Evolutionary conservation across 2,888 invertebrate genomes (phyloP).

Genomic region (Melinaea marsaeus): DNA sequence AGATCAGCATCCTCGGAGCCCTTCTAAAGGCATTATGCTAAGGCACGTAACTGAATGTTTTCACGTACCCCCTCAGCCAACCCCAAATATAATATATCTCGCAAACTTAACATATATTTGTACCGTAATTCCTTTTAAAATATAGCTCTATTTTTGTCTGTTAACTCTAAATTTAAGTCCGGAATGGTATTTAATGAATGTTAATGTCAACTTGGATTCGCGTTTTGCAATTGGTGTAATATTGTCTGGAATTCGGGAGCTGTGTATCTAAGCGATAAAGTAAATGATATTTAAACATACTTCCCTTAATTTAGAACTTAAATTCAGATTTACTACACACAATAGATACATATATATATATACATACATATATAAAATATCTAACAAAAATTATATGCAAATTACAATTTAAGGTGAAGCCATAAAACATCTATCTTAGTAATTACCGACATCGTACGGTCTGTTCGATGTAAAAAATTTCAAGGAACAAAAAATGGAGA

Average conservation of each 20-base stretch:
- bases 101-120: slow-evolving; percentile 79
- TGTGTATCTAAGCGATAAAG: slow-evolving; percentile 28
- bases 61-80: slow-evolving; percentile 71
- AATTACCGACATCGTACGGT: slow-evolving; percentile 28
- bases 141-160: slow-evolving; percentile 77
- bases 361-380: too few relatives aligned
- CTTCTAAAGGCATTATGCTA: slow-evolving; percentile 72
- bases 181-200: slow-evolving; percentile 73
- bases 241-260: slow-evolving; percentile 44
- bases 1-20: slow-evolving; percentile 67
- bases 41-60: slow-evolving; percentile 75
- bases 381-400: slow-evolving; percentile 24
- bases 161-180: slow-evolving; percentile 67
- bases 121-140: slow-evolving; percentile 76
- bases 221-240: slow-evolving; percentile 59
- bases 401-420: slow-evolving; percentile 25
- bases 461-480: slow-evolving; percentile 40
- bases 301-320: slow-evolving; percentile 25
- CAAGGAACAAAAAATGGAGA: slow-evolving; percentile 52
- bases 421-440: slow-evolving; percentile 29
- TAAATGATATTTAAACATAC: slow-evolving; percentile 27
- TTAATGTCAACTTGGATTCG: slow-evolving; percentile 66
- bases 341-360: not conserved
- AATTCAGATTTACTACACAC: slow-evolving; percentile 14
- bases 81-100: slow-evolving; percentile 77